Evolutionary conservation across 92 coral and sea anemone genomes (phyloP), one percentile per base, ranked within the genome.

Genomic region (Hydrozoanthus gracilis): DNA sequence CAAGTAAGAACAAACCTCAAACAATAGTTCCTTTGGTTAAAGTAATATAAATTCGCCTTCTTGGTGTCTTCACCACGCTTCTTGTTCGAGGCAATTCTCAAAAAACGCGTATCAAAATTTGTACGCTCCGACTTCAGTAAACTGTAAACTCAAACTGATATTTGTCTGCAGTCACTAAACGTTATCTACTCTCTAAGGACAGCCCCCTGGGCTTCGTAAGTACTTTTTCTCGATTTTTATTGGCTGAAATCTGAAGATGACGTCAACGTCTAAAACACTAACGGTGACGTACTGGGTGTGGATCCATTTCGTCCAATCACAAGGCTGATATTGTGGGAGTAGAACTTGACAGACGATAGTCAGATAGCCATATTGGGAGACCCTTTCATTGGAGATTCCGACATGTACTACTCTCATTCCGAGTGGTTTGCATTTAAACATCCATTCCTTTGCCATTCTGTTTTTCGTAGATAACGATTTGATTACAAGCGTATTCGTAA

Each of bases 1-100:
- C 64, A 58, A 16, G 64, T 58, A 58, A 78, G 45, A 78, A 56
- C 83, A 16, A 78, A 78, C 83, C 83, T 78, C 6, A 60, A 27
- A 78, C 46, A 10, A n/a, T 10, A 10, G 7, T 8, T 78, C 49
- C 51, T 27, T 58, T 58, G 15, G 18, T n/a, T 56, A 4, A 15
- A 9, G 10, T 35, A 78, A 78, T 55, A 55, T 14, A 4, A 55
- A 47, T 6, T 78, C 68, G n/a, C 44, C 27, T 58, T 60, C 18
- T 73, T 51, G 47, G n/a, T 73, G 50, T 54, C 54, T 45, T 4
- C 17, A 20, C 18, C 17, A 10, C 27, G 49, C 27, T 73, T 50
- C 54, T 73, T 73, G 52, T 4, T n/a, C 7, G 7, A n/a, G 18
- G 9, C 4, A 44, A 73, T 0, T 4, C 15, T 11, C 7, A 10